Evolutionary conservation across 2,113 vertebrate genomes (phyloP).

Genomic region (Pungitius pungitius): DNA sequence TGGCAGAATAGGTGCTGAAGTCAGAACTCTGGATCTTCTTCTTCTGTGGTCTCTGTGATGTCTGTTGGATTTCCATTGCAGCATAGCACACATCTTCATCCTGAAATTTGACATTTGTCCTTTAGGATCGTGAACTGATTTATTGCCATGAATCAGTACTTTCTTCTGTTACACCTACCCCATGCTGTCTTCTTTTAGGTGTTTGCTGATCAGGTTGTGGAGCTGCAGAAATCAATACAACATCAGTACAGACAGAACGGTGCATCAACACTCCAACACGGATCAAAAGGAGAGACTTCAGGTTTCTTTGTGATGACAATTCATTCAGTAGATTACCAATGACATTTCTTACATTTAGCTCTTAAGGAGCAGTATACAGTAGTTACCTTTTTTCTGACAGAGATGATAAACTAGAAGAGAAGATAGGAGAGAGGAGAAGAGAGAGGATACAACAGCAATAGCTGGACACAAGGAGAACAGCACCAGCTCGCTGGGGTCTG

Average conservation of each 20-base stretch:
- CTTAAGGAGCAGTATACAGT: background rate
- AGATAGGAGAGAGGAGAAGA: slow-evolving; percentile 46
- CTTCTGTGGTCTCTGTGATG: slow-evolving; percentile 40
- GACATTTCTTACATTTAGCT: background rate
- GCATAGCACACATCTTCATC: slow-evolving; percentile 50
- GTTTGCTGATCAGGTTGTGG: slow-evolving; percentile 1
- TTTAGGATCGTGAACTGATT: background rate
- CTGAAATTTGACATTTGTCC: slow-evolving; percentile 31
- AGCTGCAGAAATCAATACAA: slow-evolving; percentile 6
- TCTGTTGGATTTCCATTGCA: slow-evolving; percentile 38
- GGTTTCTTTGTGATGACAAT: background rate
- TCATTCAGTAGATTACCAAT: background rate
- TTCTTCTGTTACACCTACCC: background rate
- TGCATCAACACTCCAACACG: background rate
- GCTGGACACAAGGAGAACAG: slow-evolving; percentile 46
- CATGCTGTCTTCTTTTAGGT: background rate
- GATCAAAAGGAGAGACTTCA: background rate
- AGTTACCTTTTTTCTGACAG: slow-evolving; percentile 48
- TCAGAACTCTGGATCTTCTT: slow-evolving; percentile 32
- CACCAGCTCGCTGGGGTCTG: slow-evolving; percentile 40
- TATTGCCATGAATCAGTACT: background rate
- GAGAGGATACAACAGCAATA: slow-evolving; percentile 27
- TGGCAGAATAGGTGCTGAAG: slow-evolving; percentile 43
- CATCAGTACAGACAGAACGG: slow-evolving; percentile 10
- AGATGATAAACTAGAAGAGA: slow-evolving; percentile 22